Conservation (phyloP, 2,113 vertebrate genomes). For the Polypterus bichir region DNA sequence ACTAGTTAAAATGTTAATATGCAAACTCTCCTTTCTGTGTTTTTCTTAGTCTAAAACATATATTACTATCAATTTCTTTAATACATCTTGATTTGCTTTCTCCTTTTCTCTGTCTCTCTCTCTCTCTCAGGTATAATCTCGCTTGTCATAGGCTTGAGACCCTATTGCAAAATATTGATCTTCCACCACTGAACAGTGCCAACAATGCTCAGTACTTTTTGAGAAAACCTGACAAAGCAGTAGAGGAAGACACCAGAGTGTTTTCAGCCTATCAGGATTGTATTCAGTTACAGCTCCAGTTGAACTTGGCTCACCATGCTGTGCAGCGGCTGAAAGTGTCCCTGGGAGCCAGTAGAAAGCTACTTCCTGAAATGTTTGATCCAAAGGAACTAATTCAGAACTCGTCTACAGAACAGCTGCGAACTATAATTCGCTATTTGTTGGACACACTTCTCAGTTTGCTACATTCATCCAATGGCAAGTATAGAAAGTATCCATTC, state of each 20-base stretch:
- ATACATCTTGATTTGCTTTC: not conserved
- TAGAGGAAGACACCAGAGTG: conserved; percentile 90
- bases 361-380: conserved; percentile 41
- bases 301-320: conserved; percentile 91
- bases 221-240: conserved; percentile 91
- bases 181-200: conserved; percentile 92
- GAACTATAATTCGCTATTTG: conserved; percentile 90
- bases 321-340: conserved; percentile 87
- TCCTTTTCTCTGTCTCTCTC: conserved; percentile 20
- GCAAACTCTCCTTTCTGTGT: too few relatives aligned
- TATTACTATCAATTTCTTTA: too few relatives aligned
- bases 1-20: too few relatives aligned
- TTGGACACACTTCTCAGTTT: conserved; percentile 94
- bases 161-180: conserved; percentile 88
- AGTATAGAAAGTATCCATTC: conserved; percentile 22
- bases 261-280: conserved; percentile 98
- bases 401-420: conserved; percentile 90
- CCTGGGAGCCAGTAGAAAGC: conserved; percentile 70
- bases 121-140: conserved; percentile 73
- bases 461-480: conserved; percentile 90
- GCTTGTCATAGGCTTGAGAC: conserved; percentile 94
- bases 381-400: conserved; percentile 72
- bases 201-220: conserved; percentile 97
- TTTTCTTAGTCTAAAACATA: too few relatives aligned
- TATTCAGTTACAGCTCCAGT: conserved; percentile 90